Evolutionary conservation across 1,140 invertebrate genomes (phyloP).

Genomic region (Anastatus disparis): DNA sequence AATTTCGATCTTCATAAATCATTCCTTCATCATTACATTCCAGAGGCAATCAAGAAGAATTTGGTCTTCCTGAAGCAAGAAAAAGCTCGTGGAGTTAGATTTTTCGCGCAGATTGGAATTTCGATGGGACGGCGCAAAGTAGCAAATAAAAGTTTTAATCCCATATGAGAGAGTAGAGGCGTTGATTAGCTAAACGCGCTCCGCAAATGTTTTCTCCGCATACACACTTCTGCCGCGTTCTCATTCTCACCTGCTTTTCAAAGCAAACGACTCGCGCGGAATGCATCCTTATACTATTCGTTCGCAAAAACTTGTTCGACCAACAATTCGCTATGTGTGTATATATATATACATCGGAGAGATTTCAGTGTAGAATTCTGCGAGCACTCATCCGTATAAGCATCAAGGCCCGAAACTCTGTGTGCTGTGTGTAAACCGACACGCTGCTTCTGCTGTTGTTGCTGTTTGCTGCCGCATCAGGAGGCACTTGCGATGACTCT

Average conservation of each 20-base stretch:
- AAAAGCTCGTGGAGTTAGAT: conserved; percentile 30
- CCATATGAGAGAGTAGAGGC: no score
- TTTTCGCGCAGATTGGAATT: conserved; percentile 54
- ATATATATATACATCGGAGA: background rate
- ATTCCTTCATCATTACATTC: no score
- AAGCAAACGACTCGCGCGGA: conserved; percentile 41
- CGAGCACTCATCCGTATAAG: background rate
- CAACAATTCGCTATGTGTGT: background rate
- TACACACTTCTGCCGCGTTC: conserved; percentile 39
- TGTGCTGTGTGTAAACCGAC: conserved; percentile 20
- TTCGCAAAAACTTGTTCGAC: conserved; percentile 47
- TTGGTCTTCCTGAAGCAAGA: no score
- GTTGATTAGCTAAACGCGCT: conserved; percentile 61
- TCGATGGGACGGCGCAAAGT: no score
- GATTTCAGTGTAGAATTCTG: background rate
- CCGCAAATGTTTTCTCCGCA: conserved; percentile 60
- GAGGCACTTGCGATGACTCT: background rate
- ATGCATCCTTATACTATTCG: conserved; percentile 53
- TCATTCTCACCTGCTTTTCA: conserved; percentile 49
- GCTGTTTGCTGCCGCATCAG: no score
- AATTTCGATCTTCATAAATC: no score
- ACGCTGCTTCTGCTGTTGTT: background rate
- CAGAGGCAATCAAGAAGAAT: no score
- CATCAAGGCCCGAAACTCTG: conserved; percentile 8
- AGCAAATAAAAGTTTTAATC: no score